Percentiles rank a stretch among this genome's conserved stretches.
Evolutionary conservation across 37 sponge, comb jelly and placozoan species (phyloP).

Genomic region (Petrosia ficiformis): DNA sequence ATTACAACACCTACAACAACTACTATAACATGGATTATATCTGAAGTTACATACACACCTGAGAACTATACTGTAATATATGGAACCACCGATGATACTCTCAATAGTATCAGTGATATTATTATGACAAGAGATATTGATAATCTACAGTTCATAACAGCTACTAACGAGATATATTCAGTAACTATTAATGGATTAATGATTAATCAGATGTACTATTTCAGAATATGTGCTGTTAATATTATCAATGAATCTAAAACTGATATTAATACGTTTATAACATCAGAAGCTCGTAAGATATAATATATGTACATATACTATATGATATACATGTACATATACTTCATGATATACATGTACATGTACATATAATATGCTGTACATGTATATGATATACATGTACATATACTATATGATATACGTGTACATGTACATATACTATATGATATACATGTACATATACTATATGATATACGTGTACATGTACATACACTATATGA

Average conservation of each 20-base stretch:
- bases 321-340: too few species aligned
- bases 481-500: too few species aligned
- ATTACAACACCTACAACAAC: neutral
- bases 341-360: too few species aligned
- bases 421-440: too few species aligned
- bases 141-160: neutral
- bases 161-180: neutral
- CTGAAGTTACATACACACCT: constrained; percentile 32
- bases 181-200: constrained; percentile 25
- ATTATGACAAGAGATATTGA: neutral
- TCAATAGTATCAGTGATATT: neutral
- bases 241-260: neutral
- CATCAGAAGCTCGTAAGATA: neutral
- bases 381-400: too few species aligned
- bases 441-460: too few species aligned
- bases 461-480: too few species aligned
- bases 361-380: too few species aligned
- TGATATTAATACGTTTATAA: neutral
- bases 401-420: too few species aligned
- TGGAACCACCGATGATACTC: neutral
- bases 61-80: constrained; percentile 49
- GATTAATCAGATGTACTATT: too few species aligned
- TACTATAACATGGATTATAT: constrained; percentile 40
- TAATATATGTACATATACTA: too few species aligned
- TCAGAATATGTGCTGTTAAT: too few species aligned